These are phyloP conservation scores for Poeciliopsis occidentalis DNA, from an alignment of 2,113 vertebrate species.

Conservation along the genomic window DNA sequence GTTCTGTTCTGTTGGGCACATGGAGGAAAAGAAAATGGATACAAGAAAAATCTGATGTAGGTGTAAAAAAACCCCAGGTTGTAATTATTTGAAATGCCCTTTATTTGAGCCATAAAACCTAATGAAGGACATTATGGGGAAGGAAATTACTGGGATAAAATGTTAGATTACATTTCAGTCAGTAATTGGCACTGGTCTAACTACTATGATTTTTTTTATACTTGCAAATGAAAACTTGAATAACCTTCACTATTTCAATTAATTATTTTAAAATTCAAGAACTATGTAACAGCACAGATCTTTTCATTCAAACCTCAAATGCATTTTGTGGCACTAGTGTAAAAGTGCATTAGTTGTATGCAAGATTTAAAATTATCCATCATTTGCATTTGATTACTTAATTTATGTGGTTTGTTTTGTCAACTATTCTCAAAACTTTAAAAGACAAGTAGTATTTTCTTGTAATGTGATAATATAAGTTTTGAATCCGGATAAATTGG, in stretches of 20 bases:
- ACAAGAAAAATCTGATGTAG: neutral
- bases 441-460: neutral
- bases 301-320: slow-evolving; percentile 3
- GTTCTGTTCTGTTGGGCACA: no score
- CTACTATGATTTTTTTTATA: no score
- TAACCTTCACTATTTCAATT: no score
- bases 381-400: neutral
- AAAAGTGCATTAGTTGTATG: slow-evolving; percentile 2
- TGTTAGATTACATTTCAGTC: no score
- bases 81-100: slow-evolving; percentile 13
- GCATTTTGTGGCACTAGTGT: slow-evolving; percentile 25
- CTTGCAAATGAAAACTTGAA: no score
- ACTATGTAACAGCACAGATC: neutral
- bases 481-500: neutral
- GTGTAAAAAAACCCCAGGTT: neutral
- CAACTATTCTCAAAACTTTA: neutral
- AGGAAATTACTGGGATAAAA: no score
- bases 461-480: neutral
- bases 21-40: neutral
- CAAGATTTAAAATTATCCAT: neutral
- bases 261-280: neutral
- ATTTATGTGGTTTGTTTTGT: neutral
- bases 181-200: no score
- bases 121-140: neutral
- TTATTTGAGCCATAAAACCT: slow-evolving; percentile 10